phyloP scores from a whole-genome alignment of 2,797 vertebrate genomes.

The Pterois miles region DNA sequence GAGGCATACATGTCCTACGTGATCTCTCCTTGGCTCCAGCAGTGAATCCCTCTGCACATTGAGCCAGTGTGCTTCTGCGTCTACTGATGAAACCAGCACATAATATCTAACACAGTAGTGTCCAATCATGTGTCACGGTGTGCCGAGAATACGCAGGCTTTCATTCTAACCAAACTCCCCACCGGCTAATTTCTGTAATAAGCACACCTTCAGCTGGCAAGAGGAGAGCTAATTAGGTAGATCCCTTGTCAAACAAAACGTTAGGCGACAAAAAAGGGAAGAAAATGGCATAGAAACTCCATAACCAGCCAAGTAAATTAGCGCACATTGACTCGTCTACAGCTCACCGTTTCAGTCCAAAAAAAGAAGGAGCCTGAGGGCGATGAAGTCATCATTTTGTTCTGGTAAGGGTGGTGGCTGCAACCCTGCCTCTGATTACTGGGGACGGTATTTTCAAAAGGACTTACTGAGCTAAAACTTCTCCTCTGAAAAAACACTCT shows the following conservation, averaged over 20 bases:
- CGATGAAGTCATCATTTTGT: conserved; percentile 45
- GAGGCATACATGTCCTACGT: conserved; percentile 6
- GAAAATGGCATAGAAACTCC: conserved; percentile 38
- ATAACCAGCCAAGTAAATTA: conserved; percentile 58
- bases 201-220: conserved; percentile 53
- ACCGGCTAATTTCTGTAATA: conserved; percentile 58
- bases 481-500: conserved; percentile 6
- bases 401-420: conserved; percentile 24
- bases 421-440: conserved; percentile 41
- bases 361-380: conserved; percentile 42
- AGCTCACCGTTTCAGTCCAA: conserved; percentile 41
- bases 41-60: conserved; percentile 4
- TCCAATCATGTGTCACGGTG: conserved; percentile 52
- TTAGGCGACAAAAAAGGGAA: conserved; percentile 29
- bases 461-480: conserved; percentile 6
- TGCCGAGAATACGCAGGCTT: conserved; percentile 24
- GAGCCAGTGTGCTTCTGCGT: conserved; percentile 9
- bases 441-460: conserved; percentile 23
- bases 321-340: conserved; percentile 44
- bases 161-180: conserved; percentile 52
- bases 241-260: conserved; percentile 55
- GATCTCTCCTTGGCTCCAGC: conserved; percentile 14
- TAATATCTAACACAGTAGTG: conserved; percentile 40
- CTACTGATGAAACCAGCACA: conserved; percentile 47
- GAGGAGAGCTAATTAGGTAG: conserved; percentile 55